These are phyloP conservation scores for Palaemon carinicauda DNA, from an alignment of 1,140 invertebrate species.

Conservation along the genomic window DNA sequence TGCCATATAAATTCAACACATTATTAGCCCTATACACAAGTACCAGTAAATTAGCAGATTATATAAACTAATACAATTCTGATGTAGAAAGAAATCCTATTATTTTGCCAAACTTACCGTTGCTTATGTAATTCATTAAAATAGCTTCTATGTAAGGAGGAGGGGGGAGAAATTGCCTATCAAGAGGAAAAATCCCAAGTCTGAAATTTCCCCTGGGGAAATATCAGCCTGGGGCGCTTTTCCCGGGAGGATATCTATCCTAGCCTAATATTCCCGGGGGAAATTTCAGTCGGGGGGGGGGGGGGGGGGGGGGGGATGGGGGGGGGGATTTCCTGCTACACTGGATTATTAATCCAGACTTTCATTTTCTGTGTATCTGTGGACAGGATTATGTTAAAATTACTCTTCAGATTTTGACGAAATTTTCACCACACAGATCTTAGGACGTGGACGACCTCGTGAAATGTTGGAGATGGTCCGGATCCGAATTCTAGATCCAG, in stretches of 20 bases:
- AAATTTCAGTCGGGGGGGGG: too few relatives aligned
- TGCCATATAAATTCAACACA: background rate
- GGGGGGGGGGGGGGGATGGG: background rate
- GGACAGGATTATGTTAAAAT: too few relatives aligned
- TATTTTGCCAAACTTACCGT: too few relatives aligned
- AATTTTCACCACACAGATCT: too few relatives aligned
- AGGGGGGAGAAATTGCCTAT: background rate
- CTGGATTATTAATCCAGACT: too few relatives aligned
- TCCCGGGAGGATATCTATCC: background rate
- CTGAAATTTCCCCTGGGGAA: background rate
- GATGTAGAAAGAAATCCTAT: background rate
- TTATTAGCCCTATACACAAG: background rate
- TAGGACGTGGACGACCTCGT: too few relatives aligned
- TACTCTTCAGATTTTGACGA: too few relatives aligned
- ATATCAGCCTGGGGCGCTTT: background rate
- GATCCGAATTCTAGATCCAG: too few relatives aligned
- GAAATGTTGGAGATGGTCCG: too few relatives aligned
- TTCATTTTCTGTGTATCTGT: too few relatives aligned
- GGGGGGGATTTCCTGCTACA: background rate
- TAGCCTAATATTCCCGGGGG: background rate
- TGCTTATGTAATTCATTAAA: background rate
- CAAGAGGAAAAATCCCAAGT: background rate
- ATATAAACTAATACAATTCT: background rate
- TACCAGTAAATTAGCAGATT: background rate
- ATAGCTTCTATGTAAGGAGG: background rate